These are phyloP conservation scores for Nothocercus julius DNA, from an alignment of 2,113 vertebrate genomes.

Conservation along the genomic window DNA sequence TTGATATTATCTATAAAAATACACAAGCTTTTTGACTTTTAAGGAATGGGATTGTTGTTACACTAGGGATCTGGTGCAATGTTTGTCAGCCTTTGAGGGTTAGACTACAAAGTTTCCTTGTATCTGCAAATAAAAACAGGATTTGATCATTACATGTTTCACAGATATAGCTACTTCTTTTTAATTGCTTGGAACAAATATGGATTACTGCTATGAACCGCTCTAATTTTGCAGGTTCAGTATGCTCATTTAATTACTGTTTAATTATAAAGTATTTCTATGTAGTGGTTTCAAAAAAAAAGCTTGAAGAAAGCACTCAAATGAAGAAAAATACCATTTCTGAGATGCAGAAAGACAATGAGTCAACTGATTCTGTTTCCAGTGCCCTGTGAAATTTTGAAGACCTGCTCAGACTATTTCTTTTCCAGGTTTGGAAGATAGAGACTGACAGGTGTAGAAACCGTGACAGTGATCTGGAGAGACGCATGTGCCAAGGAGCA, in stretches of 20 bases:
- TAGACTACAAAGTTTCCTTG: neutral
- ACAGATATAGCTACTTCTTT: neutral
- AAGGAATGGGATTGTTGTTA: neutral
- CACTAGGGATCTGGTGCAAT: neutral
- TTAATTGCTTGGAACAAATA: neutral
- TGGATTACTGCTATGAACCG: neutral
- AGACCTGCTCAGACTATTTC: constrained; percentile 2
- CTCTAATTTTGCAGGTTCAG: neutral
- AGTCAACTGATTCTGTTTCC: neutral
- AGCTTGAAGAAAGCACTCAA: neutral
- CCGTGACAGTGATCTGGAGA: neutral
- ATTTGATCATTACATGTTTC: neutral
- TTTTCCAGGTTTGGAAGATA: neutral
- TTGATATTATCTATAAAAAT: neutral
- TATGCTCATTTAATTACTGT: neutral
- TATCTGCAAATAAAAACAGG: neutral
- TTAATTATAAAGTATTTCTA: neutral
- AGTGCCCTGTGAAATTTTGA: neutral
- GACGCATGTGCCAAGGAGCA: neutral
- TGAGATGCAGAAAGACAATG: neutral
- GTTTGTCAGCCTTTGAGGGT: neutral
- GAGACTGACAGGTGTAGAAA: neutral
- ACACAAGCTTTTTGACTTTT: neutral
- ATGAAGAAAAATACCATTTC: neutral
- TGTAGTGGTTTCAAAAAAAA: neutral